phyloP scores from a whole-genome alignment of 2,797 vertebrate species.

The Neosilurus mollespiculum region DNA sequence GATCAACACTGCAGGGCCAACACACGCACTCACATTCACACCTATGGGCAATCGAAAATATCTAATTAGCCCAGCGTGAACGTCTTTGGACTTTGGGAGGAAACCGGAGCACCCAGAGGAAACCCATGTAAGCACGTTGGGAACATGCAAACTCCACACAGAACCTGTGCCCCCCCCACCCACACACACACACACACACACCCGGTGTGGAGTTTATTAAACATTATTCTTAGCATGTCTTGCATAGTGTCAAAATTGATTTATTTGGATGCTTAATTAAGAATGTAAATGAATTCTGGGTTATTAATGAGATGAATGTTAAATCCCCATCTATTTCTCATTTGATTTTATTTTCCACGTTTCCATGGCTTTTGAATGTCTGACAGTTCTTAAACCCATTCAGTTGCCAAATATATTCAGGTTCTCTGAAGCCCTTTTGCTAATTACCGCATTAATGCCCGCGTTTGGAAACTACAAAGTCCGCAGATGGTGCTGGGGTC shows the following conservation, averaged over 20 bases:
- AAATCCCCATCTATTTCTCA: background rate
- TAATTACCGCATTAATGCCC: constrained; percentile 64
- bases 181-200: too few relatives aligned
- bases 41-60: too few relatives aligned
- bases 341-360: constrained; percentile 4
- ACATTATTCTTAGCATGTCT: background rate
- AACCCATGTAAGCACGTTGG: too few relatives aligned
- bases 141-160: too few relatives aligned
- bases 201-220: background rate
- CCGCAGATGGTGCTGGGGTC: constrained; percentile 62
- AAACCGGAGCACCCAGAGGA: too few relatives aligned
- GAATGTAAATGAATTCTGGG: background rate
- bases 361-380: constrained; percentile 8
- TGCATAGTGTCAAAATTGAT: background rate
- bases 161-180: too few relatives aligned
- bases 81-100: too few relatives aligned
- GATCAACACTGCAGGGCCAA: too few relatives aligned
- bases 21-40: too few relatives aligned
- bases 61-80: too few relatives aligned
- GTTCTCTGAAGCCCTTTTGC: constrained; percentile 55
- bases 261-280: background rate
- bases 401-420: constrained; percentile 57
- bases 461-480: constrained; percentile 67
- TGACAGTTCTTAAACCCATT: constrained; percentile 53
- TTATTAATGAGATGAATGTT: constrained; percentile 8